phyloP scores from a whole-genome alignment of 64 coral and sea anemone genomes.

The Stichodactyla mertensii region DNA sequence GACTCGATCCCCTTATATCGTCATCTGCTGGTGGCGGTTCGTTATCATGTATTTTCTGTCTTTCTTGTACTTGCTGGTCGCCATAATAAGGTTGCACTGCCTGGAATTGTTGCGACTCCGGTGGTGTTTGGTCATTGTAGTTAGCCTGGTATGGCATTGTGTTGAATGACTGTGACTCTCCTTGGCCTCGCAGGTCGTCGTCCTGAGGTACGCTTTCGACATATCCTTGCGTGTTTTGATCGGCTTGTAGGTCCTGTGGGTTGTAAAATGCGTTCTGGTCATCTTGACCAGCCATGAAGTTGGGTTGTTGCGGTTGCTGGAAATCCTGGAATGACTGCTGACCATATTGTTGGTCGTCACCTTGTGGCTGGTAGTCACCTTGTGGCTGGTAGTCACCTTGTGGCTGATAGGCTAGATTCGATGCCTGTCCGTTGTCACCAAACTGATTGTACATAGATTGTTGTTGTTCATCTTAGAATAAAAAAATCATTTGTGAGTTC shows the following conservation, averaged over 20 bases:
- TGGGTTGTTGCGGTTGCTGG: neutral
- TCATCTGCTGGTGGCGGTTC: neutral
- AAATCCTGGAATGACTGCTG: neutral
- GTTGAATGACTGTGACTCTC: neutral
- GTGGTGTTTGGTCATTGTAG: neutral
- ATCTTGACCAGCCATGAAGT: neutral
- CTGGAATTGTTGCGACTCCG: neutral
- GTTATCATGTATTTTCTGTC: neutral
- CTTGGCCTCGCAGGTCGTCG: neutral
- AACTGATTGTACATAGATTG: slow-evolving; percentile 3
- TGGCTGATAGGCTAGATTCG: slow-evolving; percentile 6
- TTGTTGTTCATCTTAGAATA: neutral
- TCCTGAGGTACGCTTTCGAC: neutral
- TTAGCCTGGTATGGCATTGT: neutral
- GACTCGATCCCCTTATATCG: neutral
- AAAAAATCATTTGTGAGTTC: neutral
- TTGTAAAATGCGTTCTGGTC: neutral
- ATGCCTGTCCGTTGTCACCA: neutral
- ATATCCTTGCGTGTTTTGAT: neutral
- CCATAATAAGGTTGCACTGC: neutral
- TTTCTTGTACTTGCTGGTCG: neutral
- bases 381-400: neutral
- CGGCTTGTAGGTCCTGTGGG: neutral
- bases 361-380: neutral
- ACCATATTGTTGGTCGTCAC: neutral